Conservation (phyloP, 2,797 vertebrate species). For the Huso huso region DNA sequence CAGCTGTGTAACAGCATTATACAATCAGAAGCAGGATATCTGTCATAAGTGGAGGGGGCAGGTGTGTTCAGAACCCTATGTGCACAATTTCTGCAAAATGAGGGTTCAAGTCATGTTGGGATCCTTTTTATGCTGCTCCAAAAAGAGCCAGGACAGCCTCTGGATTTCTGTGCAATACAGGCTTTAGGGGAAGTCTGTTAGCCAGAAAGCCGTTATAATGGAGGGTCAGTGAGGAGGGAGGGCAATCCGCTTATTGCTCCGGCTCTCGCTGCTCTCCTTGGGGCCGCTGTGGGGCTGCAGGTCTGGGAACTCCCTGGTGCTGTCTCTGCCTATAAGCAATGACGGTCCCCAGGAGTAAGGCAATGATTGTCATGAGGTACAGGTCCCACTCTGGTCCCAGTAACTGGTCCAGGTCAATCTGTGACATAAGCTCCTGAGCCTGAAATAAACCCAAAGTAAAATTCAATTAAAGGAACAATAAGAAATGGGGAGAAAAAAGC, state of each 20-base stretch:
- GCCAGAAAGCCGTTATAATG: no score
- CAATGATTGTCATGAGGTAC: slow-evolving; percentile 97
- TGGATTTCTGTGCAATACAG: no score
- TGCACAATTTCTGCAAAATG: no score
- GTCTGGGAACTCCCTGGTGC: slow-evolving; percentile 74
- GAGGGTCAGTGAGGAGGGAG: no score
- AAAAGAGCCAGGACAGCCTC: no score
- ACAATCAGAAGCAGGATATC: no score
- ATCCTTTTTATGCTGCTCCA: no score
- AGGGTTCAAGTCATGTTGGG: no score
- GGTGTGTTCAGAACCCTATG: no score
- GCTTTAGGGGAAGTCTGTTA: no score
- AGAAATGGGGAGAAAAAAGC: neutral
- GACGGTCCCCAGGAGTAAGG: slow-evolving; percentile 86
- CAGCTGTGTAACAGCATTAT: no score
- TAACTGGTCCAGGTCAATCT: slow-evolving; percentile 91
- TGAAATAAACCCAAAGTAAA: slow-evolving; percentile 30
- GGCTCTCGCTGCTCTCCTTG: slow-evolving; percentile 45
- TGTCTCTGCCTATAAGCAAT: slow-evolving; percentile 94
- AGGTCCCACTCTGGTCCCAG: slow-evolving; percentile 97
- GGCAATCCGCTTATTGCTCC: slow-evolving; percentile 29
- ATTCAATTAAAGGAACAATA: neutral
- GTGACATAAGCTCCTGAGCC: slow-evolving; percentile 75
- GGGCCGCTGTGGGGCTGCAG: slow-evolving; percentile 37
- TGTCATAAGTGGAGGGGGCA: no score